Evolutionary conservation across 2,113 vertebrate genomes (phyloP).

Genomic region (Hylia prasina): DNA sequence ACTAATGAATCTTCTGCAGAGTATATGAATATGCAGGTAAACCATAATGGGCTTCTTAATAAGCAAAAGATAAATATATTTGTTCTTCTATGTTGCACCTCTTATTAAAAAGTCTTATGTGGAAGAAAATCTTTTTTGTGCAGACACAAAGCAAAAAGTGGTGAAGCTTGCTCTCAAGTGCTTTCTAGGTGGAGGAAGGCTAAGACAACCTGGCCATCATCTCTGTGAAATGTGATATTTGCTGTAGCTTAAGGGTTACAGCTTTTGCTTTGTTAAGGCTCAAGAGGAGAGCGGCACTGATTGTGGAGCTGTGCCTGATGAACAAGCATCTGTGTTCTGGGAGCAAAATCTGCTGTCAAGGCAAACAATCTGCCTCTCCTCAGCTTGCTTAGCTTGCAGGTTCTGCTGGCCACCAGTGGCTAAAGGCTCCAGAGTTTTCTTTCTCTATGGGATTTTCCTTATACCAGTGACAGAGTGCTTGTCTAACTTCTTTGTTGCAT

Average conservation of each 20-base stretch:
- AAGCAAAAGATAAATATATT: background rate
- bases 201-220: accelerated
- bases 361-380: background rate
- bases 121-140: background rate
- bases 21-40: background rate
- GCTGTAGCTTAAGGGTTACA: accelerated
- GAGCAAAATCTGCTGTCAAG: background rate
- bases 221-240: accelerated
- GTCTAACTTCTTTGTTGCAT: background rate
- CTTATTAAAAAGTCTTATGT: background rate
- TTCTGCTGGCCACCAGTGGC: background rate
- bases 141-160: background rate
- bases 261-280: background rate
- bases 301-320: background rate
- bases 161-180: background rate
- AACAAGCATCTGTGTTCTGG: background rate
- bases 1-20: background rate
- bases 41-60: background rate
- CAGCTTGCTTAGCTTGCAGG: background rate
- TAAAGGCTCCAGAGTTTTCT: background rate
- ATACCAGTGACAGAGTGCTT: accelerated
- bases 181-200: accelerated
- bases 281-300: accelerated
- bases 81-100: accelerated
- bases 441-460: background rate